These are phyloP conservation scores for Zoanthus sansibaricus DNA, from an alignment of 92 coral and sea anemone genomes.

Conservation along the genomic window DNA sequence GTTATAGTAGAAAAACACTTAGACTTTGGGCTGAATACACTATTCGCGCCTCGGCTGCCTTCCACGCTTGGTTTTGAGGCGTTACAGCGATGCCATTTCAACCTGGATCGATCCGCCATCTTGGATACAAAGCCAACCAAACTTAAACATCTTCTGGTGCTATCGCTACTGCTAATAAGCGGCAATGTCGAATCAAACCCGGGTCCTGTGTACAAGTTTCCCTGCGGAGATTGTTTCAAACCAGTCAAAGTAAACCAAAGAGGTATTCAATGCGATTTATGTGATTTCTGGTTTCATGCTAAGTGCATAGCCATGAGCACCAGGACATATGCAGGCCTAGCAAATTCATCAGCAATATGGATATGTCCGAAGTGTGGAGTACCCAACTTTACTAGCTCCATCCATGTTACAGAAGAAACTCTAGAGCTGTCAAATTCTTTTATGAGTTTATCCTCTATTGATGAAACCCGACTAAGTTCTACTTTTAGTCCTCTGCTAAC, in stretches of 20 bases:
- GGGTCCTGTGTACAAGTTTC: slow-evolving; percentile 13
- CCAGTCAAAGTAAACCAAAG: slow-evolving; percentile 20
- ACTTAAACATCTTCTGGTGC: slow-evolving; percentile 25
- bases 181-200: slow-evolving; percentile 14
- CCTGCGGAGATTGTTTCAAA: slow-evolving; percentile 13
- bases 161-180: not conserved
- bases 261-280: slow-evolving; percentile 10
- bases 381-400: too few relatives aligned
- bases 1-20: too few relatives aligned
- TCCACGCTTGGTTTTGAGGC: not conserved
- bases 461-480: too few relatives aligned
- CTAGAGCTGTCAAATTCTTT: too few relatives aligned
- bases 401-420: too few relatives aligned
- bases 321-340: too few relatives aligned
- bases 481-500: too few relatives aligned
- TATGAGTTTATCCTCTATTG: too few relatives aligned
- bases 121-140: slow-evolving; percentile 43
- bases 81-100: slow-evolving; percentile 20
- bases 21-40: too few relatives aligned
- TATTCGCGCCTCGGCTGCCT: not conserved
- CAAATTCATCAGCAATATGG: too few relatives aligned
- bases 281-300: not conserved
- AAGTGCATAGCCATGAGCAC: too few relatives aligned
- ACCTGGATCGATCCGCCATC: slow-evolving; percentile 32
- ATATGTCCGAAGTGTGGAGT: too few relatives aligned